Evolutionary conservation across 2,797 vertebrate species (phyloP).

Genomic region (Danio albolineatus): DNA sequence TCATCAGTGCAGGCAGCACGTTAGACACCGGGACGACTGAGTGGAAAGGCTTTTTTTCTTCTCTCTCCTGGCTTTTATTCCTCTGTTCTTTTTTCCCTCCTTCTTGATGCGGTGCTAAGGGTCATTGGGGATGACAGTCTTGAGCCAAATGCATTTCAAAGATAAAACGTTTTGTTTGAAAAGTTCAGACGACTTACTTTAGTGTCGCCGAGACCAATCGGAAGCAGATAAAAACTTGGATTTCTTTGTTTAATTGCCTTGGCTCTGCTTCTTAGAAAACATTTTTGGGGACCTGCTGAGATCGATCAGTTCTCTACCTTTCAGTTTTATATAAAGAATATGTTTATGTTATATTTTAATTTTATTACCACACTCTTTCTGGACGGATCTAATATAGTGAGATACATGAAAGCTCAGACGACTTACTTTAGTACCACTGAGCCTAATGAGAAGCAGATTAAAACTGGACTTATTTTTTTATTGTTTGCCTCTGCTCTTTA

Average conservation of each 20-base stretch:
- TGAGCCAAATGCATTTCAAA: slow-evolving; percentile 45
- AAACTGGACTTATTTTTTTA: not conserved
- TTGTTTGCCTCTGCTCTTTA: not conserved
- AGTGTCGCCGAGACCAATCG: not conserved
- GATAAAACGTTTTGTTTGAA: slow-evolving; percentile 32
- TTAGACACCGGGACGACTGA: slow-evolving; percentile 46
- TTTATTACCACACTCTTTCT: slow-evolving; percentile 5
- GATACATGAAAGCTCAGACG: not conserved
- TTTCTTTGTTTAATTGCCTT: not conserved
- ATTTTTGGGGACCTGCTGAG: not conserved
- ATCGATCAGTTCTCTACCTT: not conserved
- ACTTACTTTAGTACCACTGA: not conserved
- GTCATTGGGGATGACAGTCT: slow-evolving; percentile 45
- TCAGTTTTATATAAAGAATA: not conserved
- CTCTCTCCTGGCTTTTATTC: slow-evolving; percentile 20
- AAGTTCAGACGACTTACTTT: slow-evolving; percentile 7
- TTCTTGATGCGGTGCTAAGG: slow-evolving; percentile 22
- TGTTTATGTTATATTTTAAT: slow-evolving; percentile 4
- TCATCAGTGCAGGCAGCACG: slow-evolving; percentile 61
- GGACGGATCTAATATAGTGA: too few species aligned
- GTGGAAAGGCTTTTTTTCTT: slow-evolving; percentile 50
- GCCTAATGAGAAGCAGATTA: not conserved
- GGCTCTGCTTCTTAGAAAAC: not conserved
- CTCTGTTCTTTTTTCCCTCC: slow-evolving; percentile 29
- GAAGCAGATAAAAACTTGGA: not conserved